Percentiles rank a stretch among this genome's conserved stretches.
Evolutionary conservation across 1,140 invertebrate species (phyloP).

Genomic region (Papilio aristodemus): DNA sequence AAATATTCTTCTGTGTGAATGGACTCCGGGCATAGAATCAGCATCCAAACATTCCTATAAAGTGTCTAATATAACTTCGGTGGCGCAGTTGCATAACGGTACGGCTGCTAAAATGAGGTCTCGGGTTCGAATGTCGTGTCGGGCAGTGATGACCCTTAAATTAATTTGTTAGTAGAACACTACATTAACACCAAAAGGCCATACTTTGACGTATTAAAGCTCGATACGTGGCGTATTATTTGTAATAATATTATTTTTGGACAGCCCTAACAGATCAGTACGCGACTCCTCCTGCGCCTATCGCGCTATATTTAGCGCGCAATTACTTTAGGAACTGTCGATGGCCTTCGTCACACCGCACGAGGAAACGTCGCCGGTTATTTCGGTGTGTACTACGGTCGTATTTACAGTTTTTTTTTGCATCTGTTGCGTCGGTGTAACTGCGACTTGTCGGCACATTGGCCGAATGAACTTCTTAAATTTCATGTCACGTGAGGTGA

Average conservation of each 20-base stretch:
- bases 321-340: conserved; percentile 29
- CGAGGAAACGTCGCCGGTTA: conserved; percentile 22
- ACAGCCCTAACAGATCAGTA: conserved; percentile 10
- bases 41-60: too few species aligned
- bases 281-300: conserved; percentile 14
- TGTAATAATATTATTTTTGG: not conserved
- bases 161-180: too few species aligned
- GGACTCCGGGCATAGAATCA: too few species aligned
- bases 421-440: not conserved
- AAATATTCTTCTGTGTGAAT: too few species aligned
- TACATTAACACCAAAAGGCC: too few species aligned
- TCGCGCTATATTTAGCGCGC: conserved; percentile 19
- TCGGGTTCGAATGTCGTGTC: too few species aligned
- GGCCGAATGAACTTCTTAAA: conserved; percentile 13
- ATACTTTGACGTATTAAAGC: not conserved
- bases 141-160: too few species aligned
- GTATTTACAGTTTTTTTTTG: conserved; percentile 16
- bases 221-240: not conserved
- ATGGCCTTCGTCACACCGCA: conserved; percentile 12
- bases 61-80: too few species aligned
- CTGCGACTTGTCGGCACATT: not conserved
- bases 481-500: conserved; percentile 13
- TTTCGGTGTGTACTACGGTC: conserved; percentile 9
- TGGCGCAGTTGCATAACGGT: too few species aligned
- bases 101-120: too few species aligned